Evolutionary conservation across 2,797 vertebrate genomes (phyloP).

Genomic region (Rhabdophis nuchalis): DNA sequence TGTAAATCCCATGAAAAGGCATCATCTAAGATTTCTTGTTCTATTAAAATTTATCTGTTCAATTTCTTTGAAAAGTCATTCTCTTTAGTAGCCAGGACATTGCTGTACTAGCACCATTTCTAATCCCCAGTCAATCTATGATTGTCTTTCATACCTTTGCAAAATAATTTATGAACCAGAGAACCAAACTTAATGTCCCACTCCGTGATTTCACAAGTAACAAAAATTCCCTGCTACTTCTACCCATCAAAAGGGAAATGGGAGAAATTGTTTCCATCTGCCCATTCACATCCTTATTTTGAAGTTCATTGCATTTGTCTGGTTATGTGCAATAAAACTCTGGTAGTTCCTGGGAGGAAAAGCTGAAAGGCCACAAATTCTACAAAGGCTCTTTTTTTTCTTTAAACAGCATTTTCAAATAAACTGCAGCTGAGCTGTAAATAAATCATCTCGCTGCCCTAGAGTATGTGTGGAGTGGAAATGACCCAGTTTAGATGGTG

Average conservation of each 20-base stretch:
- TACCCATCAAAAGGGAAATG: neutral
- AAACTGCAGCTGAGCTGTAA: neutral
- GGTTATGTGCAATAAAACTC: neutral
- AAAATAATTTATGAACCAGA: neutral
- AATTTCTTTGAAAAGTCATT: neutral
- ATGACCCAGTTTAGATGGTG: neutral
- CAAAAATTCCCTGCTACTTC: neutral
- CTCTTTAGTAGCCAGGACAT: neutral
- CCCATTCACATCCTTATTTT: neutral
- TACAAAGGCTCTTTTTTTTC: neutral
- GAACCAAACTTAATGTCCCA: neutral
- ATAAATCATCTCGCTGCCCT: neutral
- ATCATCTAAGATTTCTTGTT: no score
- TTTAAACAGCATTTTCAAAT: neutral
- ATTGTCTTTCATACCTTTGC: neutral
- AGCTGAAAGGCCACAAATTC: neutral
- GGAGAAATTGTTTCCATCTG: neutral
- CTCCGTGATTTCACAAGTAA: neutral
- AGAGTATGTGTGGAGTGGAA: neutral
- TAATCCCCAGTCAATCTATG: neutral
- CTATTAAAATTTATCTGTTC: neutral
- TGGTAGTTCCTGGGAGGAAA: neutral
- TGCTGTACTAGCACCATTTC: neutral
- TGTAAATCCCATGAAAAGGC: neutral
- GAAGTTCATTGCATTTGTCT: neutral